A percentile compares a stretch with the other conserved stretches of the same genome.
Evolutionary conservation across 2,888 invertebrate genomes (phyloP).

Genomic region (Himalopsyche japonica): DNA sequence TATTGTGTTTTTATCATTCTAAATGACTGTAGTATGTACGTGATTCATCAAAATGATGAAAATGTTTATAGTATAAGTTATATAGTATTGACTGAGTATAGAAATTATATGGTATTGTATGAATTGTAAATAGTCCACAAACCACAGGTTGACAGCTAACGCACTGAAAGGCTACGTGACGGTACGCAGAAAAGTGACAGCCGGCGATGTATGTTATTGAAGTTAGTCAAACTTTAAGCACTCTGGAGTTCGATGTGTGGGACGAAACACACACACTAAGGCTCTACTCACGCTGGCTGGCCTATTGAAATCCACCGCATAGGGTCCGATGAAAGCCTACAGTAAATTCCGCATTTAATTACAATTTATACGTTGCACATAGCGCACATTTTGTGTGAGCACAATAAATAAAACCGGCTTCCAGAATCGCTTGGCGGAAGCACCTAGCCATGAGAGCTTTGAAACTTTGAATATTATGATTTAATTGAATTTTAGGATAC

Average conservation of each 20-base stretch:
- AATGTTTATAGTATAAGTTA: too few relatives aligned
- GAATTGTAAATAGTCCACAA: background rate
- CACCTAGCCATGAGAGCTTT: background rate
- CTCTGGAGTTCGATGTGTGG: background rate
- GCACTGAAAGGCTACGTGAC: background rate
- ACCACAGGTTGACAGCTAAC: background rate
- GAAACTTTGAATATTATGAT: background rate
- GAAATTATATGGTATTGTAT: too few relatives aligned
- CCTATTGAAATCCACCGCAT: background rate
- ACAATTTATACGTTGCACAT: slow-evolving; percentile 23
- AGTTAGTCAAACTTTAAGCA: slow-evolving; percentile 19
- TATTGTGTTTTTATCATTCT: too few relatives aligned
- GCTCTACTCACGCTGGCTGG: background rate
- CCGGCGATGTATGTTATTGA: slow-evolving; percentile 24
- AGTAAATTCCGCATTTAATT: slow-evolving; percentile 23
- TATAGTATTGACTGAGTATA: too few relatives aligned
- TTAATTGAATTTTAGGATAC: background rate
- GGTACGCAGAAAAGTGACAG: background rate
- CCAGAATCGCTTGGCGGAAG: background rate
- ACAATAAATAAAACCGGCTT: background rate
- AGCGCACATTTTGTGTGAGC: background rate
- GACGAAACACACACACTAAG: background rate
- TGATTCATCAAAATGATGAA: too few relatives aligned
- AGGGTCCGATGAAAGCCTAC: slow-evolving; percentile 12
- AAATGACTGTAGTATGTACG: too few relatives aligned